These are phyloP conservation scores for Glyphotaelius pellucidus DNA, from an alignment of 2,888 invertebrate genomes.

Conservation along the genomic window DNA sequence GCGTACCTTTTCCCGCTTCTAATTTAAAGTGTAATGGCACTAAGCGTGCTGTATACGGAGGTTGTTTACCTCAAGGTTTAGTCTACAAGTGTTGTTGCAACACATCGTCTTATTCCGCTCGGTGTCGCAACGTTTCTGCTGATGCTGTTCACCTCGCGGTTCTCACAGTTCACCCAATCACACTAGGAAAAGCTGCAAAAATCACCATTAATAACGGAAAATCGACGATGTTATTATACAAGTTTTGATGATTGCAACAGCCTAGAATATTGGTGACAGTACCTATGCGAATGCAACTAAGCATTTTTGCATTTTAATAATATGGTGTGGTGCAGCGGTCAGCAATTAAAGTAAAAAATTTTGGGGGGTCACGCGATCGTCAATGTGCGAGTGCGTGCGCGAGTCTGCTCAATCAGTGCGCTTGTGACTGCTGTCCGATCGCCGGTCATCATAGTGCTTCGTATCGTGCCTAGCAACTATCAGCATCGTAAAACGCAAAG, in stretches of 20 bases:
- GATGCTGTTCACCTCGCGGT: conserved; percentile 5
- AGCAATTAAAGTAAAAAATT: too few species aligned
- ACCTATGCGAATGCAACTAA: background rate
- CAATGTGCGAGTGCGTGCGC: too few species aligned
- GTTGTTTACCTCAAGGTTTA: conserved; percentile 27
- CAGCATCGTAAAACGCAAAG: too few species aligned
- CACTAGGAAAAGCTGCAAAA: background rate
- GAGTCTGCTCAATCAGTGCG: too few species aligned
- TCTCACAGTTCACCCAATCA: background rate
- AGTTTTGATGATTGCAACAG: background rate
- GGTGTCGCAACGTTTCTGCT: background rate
- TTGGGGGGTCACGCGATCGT: too few species aligned
- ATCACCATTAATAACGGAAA: background rate
- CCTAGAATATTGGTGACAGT: background rate
- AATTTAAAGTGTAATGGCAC: background rate
- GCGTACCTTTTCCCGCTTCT: background rate
- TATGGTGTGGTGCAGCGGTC: too few species aligned
- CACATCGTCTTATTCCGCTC: background rate
- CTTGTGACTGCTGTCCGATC: too few species aligned
- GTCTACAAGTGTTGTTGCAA: background rate
- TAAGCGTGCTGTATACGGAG: too few species aligned
- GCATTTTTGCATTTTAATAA: background rate
- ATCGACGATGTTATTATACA: background rate
- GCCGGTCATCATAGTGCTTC: too few species aligned
- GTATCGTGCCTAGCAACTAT: too few species aligned